Evolutionary conservation across 2,888 invertebrate genomes (phyloP), one percentile per base, ranked within the genome.

Genomic region (Drosophila lacicola): DNA sequence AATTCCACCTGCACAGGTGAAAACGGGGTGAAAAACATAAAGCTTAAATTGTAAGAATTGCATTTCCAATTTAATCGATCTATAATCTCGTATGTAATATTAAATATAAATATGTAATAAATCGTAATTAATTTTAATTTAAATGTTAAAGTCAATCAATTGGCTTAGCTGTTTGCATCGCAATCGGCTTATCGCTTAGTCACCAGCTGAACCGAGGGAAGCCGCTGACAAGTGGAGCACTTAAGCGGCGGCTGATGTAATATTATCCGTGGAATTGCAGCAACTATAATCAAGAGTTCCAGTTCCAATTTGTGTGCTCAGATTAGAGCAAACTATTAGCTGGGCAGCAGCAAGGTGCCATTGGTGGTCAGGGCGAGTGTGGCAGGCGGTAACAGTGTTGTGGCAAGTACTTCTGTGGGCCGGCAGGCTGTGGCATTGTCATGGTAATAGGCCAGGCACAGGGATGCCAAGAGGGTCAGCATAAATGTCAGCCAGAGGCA

Each of bases 401-500:
- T 58, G 58, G 68, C 71, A 66, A 62, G 71, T 57, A 62, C 39
- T 46, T 50, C 54, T 19, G 69, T 74, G 3, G 69, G 29, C 47
- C 39, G 67, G 50, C 86, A 89, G 51, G 25, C 37, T 33, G 14
- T 5, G 45, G 55, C 39, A 46, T 50, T 71, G 33, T 58, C 47
- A 39, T 88, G 75, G 19, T 85, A 44, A 61, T 91, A 88, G 4
- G 92, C 88, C 41, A 94, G 89, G 37, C 91, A 90, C 4, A 93
- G 93, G 25, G 93, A 91, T 46, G 93, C 90, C 3, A 93, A 89
- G 1, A 94, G 92, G 79, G 93, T 92, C 86, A 93, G 90, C 1
- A 93, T 90, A 71, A 94, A 90, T 36, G 92, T 81, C 0, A 93
- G 90, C 93, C 94, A 94, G 90, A 94, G 93, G 80, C 93, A 90